Evolutionary conservation across 2,797 vertebrate genomes (phyloP), one percentile per base, ranked within the genome.

Genomic region (Spheniscus humboldti): DNA sequence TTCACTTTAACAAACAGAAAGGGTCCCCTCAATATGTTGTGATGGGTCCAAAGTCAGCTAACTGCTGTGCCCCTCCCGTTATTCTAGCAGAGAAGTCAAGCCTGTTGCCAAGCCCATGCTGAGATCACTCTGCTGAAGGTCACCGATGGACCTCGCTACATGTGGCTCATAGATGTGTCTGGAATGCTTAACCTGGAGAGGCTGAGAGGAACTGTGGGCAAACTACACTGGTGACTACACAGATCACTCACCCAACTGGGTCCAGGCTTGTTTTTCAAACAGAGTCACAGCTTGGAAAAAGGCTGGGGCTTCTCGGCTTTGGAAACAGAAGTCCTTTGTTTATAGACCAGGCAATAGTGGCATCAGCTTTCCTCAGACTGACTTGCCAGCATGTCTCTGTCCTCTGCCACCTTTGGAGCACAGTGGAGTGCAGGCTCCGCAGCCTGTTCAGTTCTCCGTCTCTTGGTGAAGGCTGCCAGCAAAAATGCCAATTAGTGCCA

Each of bases 281-380:
- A 64, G 57, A 74, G 35, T 28, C 60, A 66, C 23, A n/a, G 86
- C 69, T 43, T 88, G 71, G 63, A 68, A 62, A 82, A 89, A 80
- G 18, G 45, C 73, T 88, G 73, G 37, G 39, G 24, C 76, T 90
- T 73, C 81, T 85, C 47, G 4, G 69, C 50, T 75, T 80, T 68
- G 62, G 59, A 53, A 96, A 95, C 93, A 96, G 48, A 64, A 79
- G 64, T 39, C 60, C 41, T 92, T 90, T 95, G 86, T 96, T 95
- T 88, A 50, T 4, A 81, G 39, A 62, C 11, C 64, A 68, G 85
- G 84, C 47, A 86, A 48, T 25, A 56, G 83, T 18, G 83, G 74
- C 77, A 83, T 41, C 66, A 83, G 77, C 64, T 79, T 85, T 87
- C 88, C 52, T 86, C 63, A 50, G 53, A 18, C 47, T 39, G 43